A percentile compares a stretch with the other conserved stretches of the same genome.
phyloP scores from a whole-genome alignment of 1,140 invertebrate species.

The Adoxophyes honmai region DNA sequence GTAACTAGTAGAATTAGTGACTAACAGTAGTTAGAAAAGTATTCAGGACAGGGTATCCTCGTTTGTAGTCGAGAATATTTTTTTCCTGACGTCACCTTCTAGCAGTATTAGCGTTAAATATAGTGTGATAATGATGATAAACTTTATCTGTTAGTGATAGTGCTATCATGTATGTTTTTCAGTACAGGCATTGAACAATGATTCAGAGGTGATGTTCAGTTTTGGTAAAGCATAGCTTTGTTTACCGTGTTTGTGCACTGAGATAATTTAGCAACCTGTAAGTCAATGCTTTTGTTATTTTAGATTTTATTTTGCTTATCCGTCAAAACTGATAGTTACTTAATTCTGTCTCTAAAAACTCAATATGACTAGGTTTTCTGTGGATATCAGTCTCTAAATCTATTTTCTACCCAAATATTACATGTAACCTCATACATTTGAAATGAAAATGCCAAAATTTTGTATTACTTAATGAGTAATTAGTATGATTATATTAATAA shows the following conservation, averaged over 20 bases:
- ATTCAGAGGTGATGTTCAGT: conserved; percentile 9
- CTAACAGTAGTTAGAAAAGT: conserved; percentile 41
- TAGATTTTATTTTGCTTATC: neutral
- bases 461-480: neutral
- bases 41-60: conserved; percentile 48
- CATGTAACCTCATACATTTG: no score
- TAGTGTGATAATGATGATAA: conserved; percentile 56
- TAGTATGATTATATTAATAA: neutral
- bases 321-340: no score
- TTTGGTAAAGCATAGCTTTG: conserved; percentile 7
- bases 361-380: no score
- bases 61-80: conserved; percentile 55
- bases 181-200: neutral
- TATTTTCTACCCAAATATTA: no score
- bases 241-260: neutral
- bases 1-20: conserved; percentile 22
- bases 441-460: no score
- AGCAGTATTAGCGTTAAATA: conserved; percentile 48
- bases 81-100: conserved; percentile 59
- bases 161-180: conserved; percentile 39
- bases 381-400: no score
- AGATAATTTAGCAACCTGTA: neutral
- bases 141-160: conserved; percentile 57
- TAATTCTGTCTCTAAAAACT: no score
- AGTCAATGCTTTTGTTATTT: neutral